Base-by-base conservation (phyloP, 2,888 invertebrate genomes). In the Drosophila prostipennis region DNA sequence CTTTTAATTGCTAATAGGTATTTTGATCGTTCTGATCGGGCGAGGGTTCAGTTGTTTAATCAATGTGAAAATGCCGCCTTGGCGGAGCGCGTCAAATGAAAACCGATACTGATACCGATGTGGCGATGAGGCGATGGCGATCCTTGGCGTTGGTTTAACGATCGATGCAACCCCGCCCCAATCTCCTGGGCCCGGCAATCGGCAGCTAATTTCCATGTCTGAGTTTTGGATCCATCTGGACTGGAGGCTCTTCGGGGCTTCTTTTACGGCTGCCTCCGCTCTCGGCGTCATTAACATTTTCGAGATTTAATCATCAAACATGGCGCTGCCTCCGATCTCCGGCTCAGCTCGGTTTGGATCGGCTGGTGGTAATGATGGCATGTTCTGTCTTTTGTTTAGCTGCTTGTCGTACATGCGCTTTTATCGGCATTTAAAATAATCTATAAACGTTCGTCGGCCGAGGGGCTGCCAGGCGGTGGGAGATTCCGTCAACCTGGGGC, bases 271-370 rank as follows among this genome's bases (percentile, higher is more conserved):
- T 72, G 76, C 80, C 51, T 81, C 79, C 43, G 63, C 64, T 61
- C 67, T 64, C 84, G 86, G 83, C 87, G 74, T 86, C 88, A 85
- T 88, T 85, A 85, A 88, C 80, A 88, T 88, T 85, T 87, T 77
- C 84, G 74, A 86, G 90, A 89, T 90, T 89, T 88, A 79, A 89
- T 90, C 89, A 82, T 89, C 82, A 86, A 88, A 88, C 80, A 84
- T 85, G 90, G 89, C 89, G 90, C 90, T 82, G 63, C 46, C 42
- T 45, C 72, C 46, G 42, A 36, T 39, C 65, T 40, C n/a, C 45
- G 32, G 23, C 23, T 23, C 48, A 57, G 68, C 37, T 67, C 56
- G 46, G 51, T 13, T 56, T 39, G 46, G 46, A 46, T 55, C 68
- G 26, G 67, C 49, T 72, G 83, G 80, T 83, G 81, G 82, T 82